Conservation (phyloP, 1,140 invertebrate genomes). For the Dendroctonus ponderosae region DNA sequence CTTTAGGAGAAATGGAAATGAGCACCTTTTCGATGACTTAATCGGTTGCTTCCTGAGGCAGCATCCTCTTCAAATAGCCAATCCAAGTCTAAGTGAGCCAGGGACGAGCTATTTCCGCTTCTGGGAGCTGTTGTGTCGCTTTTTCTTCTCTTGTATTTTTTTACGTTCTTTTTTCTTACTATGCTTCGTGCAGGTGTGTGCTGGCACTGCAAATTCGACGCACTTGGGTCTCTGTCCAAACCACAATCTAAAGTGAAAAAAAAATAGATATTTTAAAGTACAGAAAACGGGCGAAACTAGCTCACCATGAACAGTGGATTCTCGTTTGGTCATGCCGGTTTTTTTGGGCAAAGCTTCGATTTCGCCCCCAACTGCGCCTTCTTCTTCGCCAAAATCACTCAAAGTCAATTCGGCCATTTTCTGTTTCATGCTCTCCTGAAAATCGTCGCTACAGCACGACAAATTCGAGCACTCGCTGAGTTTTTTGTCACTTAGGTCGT, state of each 20-base stretch:
- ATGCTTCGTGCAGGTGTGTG: conserved; percentile 11
- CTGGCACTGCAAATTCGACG: conserved; percentile 1
- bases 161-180: conserved; percentile 39
- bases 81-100: conserved; percentile 48
- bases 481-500: conserved; percentile 46
- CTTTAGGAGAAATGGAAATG: not conserved
- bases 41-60: conserved; percentile 22
- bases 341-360: not conserved
- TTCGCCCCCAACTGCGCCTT: not conserved
- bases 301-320: too few species aligned
- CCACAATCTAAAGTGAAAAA: too few species aligned
- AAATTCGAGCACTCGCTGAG: conserved; percentile 45
- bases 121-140: conserved; percentile 27
- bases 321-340: too few species aligned
- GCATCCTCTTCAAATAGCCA: conserved; percentile 48
- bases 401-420: conserved; percentile 18
- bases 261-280: too few species aligned
- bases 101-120: conserved; percentile 43
- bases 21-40: conserved; percentile 42
- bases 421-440: conserved; percentile 24
- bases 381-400: conserved; percentile 1
- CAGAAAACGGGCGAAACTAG: too few species aligned
- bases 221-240: not conserved
- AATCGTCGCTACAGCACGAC: conserved; percentile 43
- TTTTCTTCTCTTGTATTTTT: conserved; percentile 38